Base-by-base conservation (phyloP, 2,113 vertebrate species). In the Mus pahari region DNA sequence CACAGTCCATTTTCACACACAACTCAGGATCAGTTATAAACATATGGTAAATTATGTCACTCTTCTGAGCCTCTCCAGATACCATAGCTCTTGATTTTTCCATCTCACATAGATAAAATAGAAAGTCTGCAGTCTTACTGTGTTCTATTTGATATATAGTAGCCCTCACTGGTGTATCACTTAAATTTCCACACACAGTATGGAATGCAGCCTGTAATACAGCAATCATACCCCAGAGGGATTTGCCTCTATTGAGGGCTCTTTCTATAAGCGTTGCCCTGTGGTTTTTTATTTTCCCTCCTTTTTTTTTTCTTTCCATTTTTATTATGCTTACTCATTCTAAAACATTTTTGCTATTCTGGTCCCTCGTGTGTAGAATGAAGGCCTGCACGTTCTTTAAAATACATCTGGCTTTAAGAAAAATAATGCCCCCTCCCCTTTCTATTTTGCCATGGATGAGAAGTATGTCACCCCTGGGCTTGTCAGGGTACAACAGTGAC, bases 321-420 rank as follows among this genome's bases (percentile, higher is more conserved):
- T 91, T 70, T 53, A 90, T 48, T 14, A 39, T 91, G 48, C 1
- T n/a, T 95, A 39, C 19, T 62, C 92, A 70, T 73, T 96, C 14
- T 94, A 84, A 95, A 90, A 77, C 92, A 48, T 39, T 31, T 31
- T 42, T 96, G 22, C 19, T 94, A 58, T 20, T 31, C 28, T 36
- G 9, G 74, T 88, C 11, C 5, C 24, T 95, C 55, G 84, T 92
- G 0, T 79, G 11, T 83, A 81, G 28, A 90, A 90, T 87, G 73
- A 86, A 86, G 39, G 11, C 89, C 1, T 22, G 2, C 2, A 5
- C 7, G 48, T 48, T 31, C 19, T 95, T 94, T 94, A 82, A 94
- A 93, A 78, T 92, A 39, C 81, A 39, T 90, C 7, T 71, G 58
- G 14, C 55, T 92, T 74, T 60, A 82, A 92, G 19, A 82, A 94